A percentile compares a stretch with the other conserved stretches of the same genome.
These are phyloP conservation scores for Cepaea nemoralis DNA, from an alignment of 1,140 invertebrate genomes.

Conservation along the genomic window DNA sequence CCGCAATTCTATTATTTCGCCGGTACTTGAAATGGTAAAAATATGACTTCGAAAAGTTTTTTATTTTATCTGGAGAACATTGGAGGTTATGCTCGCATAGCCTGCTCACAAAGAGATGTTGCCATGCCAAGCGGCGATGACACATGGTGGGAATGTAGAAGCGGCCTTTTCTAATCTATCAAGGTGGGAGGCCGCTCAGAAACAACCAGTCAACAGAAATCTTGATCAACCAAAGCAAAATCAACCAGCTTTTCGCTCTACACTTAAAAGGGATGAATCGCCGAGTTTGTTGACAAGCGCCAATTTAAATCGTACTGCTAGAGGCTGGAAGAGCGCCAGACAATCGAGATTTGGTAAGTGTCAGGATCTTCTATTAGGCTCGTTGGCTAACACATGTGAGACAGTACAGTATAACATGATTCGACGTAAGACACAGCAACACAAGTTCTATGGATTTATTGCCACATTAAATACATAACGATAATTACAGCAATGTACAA, in stretches of 20 bases:
- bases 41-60: no score
- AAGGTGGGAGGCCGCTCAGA: not conserved
- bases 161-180: slow-evolving; percentile 75
- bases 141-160: slow-evolving; percentile 76
- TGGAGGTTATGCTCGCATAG: slow-evolving; percentile 61
- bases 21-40: no score
- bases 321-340: slow-evolving; percentile 48
- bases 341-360: slow-evolving; percentile 33
- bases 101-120: slow-evolving; percentile 77
- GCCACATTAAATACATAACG: no score
- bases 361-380: no score
- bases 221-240: not conserved
- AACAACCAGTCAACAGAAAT: not conserved
- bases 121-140: slow-evolving; percentile 82
- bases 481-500: no score
- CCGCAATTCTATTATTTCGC: no score
- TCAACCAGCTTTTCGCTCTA: slow-evolving; percentile 27
- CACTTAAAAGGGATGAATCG: slow-evolving; percentile 40
- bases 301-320: slow-evolving; percentile 59
- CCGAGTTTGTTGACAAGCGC: slow-evolving; percentile 46
- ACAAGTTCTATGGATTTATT: no score
- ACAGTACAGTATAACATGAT: no score
- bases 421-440: no score
- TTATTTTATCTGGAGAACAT: no score
- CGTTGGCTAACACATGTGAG: no score